phyloP scores from a whole-genome alignment of 2,888 invertebrate genomes.

The Eupithecia abbreviata region DNA sequence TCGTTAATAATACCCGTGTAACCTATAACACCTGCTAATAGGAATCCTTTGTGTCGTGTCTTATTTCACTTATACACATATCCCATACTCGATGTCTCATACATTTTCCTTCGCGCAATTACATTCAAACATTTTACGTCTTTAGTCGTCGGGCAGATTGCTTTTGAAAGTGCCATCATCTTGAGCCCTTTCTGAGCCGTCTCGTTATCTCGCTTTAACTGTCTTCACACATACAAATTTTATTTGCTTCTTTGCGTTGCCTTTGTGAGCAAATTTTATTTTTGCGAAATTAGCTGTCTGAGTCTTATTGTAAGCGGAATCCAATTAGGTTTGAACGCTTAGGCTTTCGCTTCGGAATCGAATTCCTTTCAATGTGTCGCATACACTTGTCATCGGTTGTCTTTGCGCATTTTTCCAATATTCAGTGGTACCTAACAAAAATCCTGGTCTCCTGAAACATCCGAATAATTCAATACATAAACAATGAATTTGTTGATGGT shows the following conservation, averaged over 20 bases:
- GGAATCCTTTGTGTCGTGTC: conserved; percentile 5
- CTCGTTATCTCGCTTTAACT: conserved; percentile 78
- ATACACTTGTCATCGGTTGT: conserved; percentile 45
- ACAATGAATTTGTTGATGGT: neutral
- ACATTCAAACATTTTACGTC: conserved; percentile 48
- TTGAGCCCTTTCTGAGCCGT: conserved; percentile 65
- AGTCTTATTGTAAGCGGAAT: conserved; percentile 66
- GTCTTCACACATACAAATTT: conserved; percentile 79
- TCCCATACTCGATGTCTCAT: conserved; percentile 20
- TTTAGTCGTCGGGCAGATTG: conserved; percentile 66
- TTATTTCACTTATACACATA: conserved; percentile 4
- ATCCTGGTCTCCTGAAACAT: neutral
- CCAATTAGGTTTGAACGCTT: conserved; percentile 64
- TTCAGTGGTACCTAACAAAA: conserved; percentile 9
- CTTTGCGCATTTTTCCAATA: conserved; percentile 19
- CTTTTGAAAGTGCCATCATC: conserved; percentile 66
- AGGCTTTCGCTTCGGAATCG: conserved; percentile 52
- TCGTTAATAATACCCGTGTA: neutral
- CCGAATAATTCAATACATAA: neutral
- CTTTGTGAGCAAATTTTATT: conserved; percentile 75
- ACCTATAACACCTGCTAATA: neutral
- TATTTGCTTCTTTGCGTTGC: conserved; percentile 69
- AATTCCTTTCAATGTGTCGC: conserved; percentile 53
- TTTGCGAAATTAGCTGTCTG: conserved; percentile 64
- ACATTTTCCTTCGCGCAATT: conserved; percentile 32